Evolutionary conservation across 2,113 vertebrate species (phyloP), one percentile per base, ranked within the genome.

Genomic region (Penelope pileata): DNA sequence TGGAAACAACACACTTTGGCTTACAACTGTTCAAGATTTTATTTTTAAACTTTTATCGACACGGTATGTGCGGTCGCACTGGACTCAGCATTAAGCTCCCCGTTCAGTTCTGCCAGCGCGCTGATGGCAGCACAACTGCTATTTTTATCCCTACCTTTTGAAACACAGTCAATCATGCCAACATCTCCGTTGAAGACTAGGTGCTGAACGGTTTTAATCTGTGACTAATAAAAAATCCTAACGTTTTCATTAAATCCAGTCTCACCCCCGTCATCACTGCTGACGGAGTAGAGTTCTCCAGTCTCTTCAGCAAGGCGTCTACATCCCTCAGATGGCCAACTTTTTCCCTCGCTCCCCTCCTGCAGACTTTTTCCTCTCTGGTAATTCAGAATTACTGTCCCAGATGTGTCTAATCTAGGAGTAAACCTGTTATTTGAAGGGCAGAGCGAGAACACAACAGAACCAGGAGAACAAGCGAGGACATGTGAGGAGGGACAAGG

Each of bases 31-130:
- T 83, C 51, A 32, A 9, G n/a, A 40, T 48, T 89, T 83, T 78
- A 86, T 83, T 94, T 95, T 81, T 43, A 70, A 83, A 95, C 12
- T 88, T 95, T 67, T 90, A 90, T 60, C 94, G 76, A 96, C 91
- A 81, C 21, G 56, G 67, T 68, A 74, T 83, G 90, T 81, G 64
- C 22, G 43, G 64, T 59, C 47, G 47, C 60, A 86, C 53, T 90
- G 27, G 34, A 70, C 10, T 67, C 72, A 83, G 43, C 9, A 54
- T 78, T 93, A 77, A 53, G 43, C 76, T 82, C 40, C 14, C 60
- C 78, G 29, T 36, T 88, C 74, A 86, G 51, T 90, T 91, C 68
- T 95, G 93, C 88, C 90, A 81, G 70, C 63, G 40, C 68, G 94
- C 56, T 81, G 91, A 93, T 94, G 85, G 75, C 75, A 63, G 68